A percentile compares a stretch with the other conserved stretches of the same genome.
Conservation (phyloP, 2,888 invertebrate genomes). For the Agriotes lineatus region DNA sequence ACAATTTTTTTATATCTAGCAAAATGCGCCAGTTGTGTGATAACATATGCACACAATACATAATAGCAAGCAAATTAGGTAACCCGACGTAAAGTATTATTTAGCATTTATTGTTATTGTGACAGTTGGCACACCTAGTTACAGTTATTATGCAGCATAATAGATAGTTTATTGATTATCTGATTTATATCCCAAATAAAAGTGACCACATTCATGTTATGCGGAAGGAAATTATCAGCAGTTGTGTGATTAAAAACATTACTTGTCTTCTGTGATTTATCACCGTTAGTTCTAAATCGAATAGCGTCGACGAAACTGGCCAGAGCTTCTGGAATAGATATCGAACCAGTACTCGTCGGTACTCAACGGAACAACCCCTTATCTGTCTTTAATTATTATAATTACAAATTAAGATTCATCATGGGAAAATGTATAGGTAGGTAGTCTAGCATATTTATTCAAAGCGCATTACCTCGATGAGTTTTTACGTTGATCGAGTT, state of each 20-base stretch:
- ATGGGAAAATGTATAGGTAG: slow-evolving; percentile 2
- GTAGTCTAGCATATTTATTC: slow-evolving; percentile 4
- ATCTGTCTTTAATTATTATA: background rate
- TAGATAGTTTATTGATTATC: slow-evolving; percentile 15
- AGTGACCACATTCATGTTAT: slow-evolving; percentile 13
- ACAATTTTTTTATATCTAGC: background rate
- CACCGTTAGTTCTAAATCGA: no score
- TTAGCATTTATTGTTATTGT: slow-evolving; percentile 21
- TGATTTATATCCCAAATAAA: slow-evolving; percentile 19
- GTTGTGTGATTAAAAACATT: slow-evolving; percentile 14
- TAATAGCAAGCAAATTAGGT: slow-evolving; percentile 12
- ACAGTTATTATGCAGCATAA: slow-evolving; percentile 11
- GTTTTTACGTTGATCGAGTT: no score
- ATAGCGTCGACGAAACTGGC: no score
- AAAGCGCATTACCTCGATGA: background rate
- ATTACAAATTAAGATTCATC: slow-evolving; percentile 3
- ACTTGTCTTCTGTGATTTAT: background rate
- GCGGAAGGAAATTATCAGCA: slow-evolving; percentile 15
- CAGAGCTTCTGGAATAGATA: no score
- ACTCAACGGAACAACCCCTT: slow-evolving; percentile 6
- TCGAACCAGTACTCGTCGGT: no score
- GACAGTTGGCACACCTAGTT: slow-evolving; percentile 22
- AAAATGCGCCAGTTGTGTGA: background rate
- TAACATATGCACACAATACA: background rate
- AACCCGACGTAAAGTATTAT: slow-evolving; percentile 14